Conservation (phyloP, 2,113 vertebrate genomes). For the Chamaetylas fuelleborni region DNA sequence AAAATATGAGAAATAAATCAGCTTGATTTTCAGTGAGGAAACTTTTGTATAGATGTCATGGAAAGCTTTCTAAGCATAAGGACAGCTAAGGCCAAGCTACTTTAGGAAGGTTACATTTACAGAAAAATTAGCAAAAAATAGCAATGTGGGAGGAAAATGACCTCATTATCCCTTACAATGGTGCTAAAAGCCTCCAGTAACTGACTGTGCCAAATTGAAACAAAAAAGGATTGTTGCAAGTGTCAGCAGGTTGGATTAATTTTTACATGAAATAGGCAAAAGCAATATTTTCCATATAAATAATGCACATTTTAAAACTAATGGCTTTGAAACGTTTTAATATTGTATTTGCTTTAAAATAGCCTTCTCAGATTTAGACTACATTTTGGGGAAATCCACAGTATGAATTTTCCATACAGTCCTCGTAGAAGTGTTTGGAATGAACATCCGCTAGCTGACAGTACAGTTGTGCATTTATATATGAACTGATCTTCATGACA, state of each 20-base stretch:
- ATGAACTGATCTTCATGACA: conserved; percentile 9
- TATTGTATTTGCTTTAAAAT: not conserved
- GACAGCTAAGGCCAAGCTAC: not conserved
- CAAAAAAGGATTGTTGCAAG: not conserved
- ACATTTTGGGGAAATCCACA: not conserved
- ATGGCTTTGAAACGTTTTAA: not conserved
- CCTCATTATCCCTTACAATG: not conserved
- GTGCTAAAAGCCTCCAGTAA: not conserved
- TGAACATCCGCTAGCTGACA: not conserved
- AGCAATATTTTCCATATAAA: conserved; percentile 14
- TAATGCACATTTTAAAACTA: not conserved
- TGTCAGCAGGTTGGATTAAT: not conserved
- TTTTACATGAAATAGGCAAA: conserved; percentile 24
- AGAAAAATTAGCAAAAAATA: not conserved
- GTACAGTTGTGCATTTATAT: not conserved
- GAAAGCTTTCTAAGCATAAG: not conserved
- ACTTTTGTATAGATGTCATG: not conserved
- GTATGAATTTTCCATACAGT: not conserved
- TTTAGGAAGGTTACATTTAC: not conserved
- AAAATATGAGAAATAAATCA: not conserved
- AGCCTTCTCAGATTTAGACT: not conserved
- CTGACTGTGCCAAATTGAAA: not conserved
- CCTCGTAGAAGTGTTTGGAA: not conserved
- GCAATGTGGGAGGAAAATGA: not conserved
- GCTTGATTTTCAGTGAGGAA: not conserved